Evolutionary conservation across 2,797 vertebrate species (phyloP).

Genomic region (Hybognathus amarus): DNA sequence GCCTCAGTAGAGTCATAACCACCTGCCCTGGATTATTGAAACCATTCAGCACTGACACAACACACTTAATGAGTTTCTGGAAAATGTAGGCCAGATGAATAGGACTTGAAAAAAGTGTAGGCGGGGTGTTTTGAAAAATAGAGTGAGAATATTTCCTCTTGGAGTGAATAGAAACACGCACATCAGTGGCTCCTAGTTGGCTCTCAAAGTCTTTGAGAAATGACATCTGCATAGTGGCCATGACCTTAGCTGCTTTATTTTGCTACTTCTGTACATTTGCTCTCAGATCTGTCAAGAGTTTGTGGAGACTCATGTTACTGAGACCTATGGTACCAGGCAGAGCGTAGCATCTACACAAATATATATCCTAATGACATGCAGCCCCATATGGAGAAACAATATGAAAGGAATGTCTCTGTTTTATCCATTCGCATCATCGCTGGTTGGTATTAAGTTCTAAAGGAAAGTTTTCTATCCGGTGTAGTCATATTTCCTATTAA

Average conservation of each 20-base stretch:
- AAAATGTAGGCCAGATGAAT: slow-evolving; percentile 53
- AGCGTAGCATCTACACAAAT: slow-evolving; percentile 42
- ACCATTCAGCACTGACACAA: slow-evolving; percentile 61
- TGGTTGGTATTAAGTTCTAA: slow-evolving; percentile 39
- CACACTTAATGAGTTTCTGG: slow-evolving; percentile 66
- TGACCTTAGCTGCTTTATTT: slow-evolving; percentile 39
- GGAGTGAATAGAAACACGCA: slow-evolving; percentile 51
- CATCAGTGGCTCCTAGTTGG: slow-evolving; percentile 36
- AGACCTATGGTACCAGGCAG: slow-evolving; percentile 29
- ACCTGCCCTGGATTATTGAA: slow-evolving; percentile 56
- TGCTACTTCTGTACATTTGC: slow-evolving; percentile 22
- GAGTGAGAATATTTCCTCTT: slow-evolving; percentile 40
- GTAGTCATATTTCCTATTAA: not conserved
- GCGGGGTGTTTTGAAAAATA: slow-evolving; percentile 51
- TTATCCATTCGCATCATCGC: slow-evolving; percentile 39
- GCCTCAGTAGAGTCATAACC: slow-evolving; percentile 23
- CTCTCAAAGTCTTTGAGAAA: slow-evolving; percentile 41
- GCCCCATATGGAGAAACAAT: slow-evolving; percentile 34
- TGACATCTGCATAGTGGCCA: slow-evolving; percentile 19
- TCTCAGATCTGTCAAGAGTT: slow-evolving; percentile 17
- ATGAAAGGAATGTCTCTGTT: slow-evolving; percentile 36
- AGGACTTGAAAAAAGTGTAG: slow-evolving; percentile 44
- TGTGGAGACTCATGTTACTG: slow-evolving; percentile 54
- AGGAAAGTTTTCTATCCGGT: not conserved
- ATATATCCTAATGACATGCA: slow-evolving; percentile 14